phyloP scores from a whole-genome alignment of 2,888 invertebrate genomes.

The Agrochola circellaris region DNA sequence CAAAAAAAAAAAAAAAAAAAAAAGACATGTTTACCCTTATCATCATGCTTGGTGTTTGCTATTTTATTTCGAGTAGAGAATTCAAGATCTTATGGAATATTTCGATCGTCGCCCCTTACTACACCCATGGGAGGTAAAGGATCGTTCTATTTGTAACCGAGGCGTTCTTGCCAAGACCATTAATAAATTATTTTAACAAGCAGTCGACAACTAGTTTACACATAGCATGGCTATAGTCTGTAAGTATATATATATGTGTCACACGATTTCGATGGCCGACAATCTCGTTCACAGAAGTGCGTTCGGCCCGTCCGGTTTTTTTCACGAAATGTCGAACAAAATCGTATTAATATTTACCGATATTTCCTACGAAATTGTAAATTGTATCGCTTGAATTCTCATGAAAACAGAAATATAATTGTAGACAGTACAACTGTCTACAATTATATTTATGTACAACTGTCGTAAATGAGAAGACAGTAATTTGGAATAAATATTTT shows the following conservation, averaged over 20 bases:
- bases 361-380: slow-evolving; percentile 12
- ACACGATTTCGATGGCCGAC: slow-evolving; percentile 16
- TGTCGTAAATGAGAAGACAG: not conserved
- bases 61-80: slow-evolving; percentile 9
- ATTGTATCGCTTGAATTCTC: not conserved
- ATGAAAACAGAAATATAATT: not conserved
- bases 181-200: slow-evolving; percentile 47
- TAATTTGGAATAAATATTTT: not conserved
- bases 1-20: too few species aligned
- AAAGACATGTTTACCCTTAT: slow-evolving; percentile 8
- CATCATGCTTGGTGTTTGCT: not conserved
- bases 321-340: slow-evolving; percentile 7
- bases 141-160: slow-evolving; percentile 46
- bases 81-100: slow-evolving; percentile 18
- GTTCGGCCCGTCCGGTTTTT: slow-evolving; percentile 3
- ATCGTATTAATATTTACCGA: slow-evolving; percentile 11
- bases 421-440: not conserved
- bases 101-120: slow-evolving; percentile 34
- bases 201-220: slow-evolving; percentile 20
- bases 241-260: slow-evolving; percentile 3
- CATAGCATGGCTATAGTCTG: slow-evolving; percentile 7
- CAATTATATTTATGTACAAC: too few species aligned
- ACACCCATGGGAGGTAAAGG: slow-evolving; percentile 42
- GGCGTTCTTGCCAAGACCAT: slow-evolving; percentile 22
- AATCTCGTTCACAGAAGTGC: slow-evolving; percentile 26